Evolutionary conservation across 2,888 invertebrate species (phyloP).

Genomic region (Resseliella maxima): DNA sequence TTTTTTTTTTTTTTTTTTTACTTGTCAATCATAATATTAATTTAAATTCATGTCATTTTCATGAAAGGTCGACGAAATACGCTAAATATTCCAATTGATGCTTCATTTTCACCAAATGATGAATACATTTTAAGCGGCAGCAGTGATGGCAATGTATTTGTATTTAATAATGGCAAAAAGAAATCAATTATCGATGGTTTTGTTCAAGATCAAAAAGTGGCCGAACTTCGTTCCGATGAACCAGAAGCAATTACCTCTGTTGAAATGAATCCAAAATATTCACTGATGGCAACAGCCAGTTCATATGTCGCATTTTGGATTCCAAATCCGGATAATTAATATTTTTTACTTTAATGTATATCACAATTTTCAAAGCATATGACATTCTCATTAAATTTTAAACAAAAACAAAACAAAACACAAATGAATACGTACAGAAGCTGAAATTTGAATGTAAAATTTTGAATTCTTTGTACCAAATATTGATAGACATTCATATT

Average conservation of each 20-base stretch:
- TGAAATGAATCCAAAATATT: slow-evolving; percentile 5
- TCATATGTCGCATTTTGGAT: slow-evolving; percentile 22
- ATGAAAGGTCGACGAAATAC: slow-evolving; percentile 10
- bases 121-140: slow-evolving; percentile 31
- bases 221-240: not conserved
- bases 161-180: not conserved
- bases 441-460: no score
- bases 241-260: slow-evolving; percentile 17
- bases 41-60: no score
- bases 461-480: no score
- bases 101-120: not conserved
- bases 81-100: slow-evolving; percentile 23
- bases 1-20: not conserved
- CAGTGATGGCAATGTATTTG: not conserved
- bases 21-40: no score
- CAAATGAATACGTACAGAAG: no score
- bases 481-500: no score
- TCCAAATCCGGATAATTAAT: not conserved
- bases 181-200: not conserved
- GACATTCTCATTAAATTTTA: no score
- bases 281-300: not conserved
- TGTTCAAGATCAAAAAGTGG: not conserved
- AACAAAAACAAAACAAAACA: no score
- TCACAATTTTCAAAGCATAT: no score
- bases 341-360: not conserved